Evolutionary conservation across 1,140 invertebrate species (phyloP), one percentile per base, ranked within the genome.

Genomic region (Odontomachus brunneus): DNA sequence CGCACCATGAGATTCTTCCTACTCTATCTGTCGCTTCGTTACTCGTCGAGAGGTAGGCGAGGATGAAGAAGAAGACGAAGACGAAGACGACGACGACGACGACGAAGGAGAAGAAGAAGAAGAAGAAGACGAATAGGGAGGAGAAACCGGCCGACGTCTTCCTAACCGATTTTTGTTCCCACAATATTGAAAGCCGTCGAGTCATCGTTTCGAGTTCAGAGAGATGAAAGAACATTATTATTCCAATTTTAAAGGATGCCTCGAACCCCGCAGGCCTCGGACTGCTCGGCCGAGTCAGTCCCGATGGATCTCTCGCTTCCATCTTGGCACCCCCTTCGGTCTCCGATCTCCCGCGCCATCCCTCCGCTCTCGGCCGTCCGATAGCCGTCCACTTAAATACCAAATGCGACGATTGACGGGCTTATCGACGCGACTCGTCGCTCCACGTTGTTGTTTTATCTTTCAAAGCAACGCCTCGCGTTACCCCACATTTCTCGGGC

Each of bases 241-340:
- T 94, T 94, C 93, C 93, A 93, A 93, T 93, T 94, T 93, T 93
- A 90, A 93, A 93, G 90, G 92, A 92, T 83, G 83, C 88, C 87
- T 84, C 83, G 83, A 78, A 85, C 73, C 76, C 72, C 59, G 88
- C 81, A 73, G 76, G 62, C 60, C 84, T 81, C 85, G 82, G 84
- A 83, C 88, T 71, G 65, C 65, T 87, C 78, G 82, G 69, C 80
- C 60, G 73, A 69, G 74, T 76, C 62, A 48, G 74, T 80, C 63
- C 84, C 88, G 89, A 92, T 91, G 88, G 81, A 90, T 90, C 88
- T 90, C 81, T 90, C 84, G 65, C 59, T 87, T 82, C 88, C 88
- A 89, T 89, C 85, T 88, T 88, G 65, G 24, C 84, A 83, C 78
- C 86, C 84, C 82, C 84, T 90, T 83, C 48, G 57, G 60, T 72